These are phyloP conservation scores for Morone saxatilis DNA, from an alignment of 2,113 vertebrate genomes.

Conservation along the genomic window DNA sequence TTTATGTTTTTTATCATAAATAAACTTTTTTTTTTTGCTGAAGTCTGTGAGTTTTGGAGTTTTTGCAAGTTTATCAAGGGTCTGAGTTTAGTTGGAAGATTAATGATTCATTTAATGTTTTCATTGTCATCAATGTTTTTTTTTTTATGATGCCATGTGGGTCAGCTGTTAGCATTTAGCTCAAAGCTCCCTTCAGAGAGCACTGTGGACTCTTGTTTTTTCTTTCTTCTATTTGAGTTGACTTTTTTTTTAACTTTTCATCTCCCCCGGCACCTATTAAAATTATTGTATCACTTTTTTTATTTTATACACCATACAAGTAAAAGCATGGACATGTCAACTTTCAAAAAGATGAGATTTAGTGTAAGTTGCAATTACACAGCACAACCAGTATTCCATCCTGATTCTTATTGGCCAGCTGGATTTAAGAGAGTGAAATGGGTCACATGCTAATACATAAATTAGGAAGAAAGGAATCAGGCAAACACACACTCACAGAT, in stretches of 20 bases:
- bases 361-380: background rate
- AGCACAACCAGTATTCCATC: background rate
- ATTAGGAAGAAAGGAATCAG: background rate
- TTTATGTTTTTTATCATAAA: constrained; percentile 11
- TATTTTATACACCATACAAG: background rate
- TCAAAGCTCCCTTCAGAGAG: background rate
- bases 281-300: background rate
- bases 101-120: no score
- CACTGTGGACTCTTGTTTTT: background rate
- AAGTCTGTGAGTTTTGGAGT: background rate
- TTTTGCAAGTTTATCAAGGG: no score
- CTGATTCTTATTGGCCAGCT: background rate
- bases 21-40: constrained; percentile 14
- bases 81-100: no score
- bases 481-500: constrained; percentile 41
- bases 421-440: background rate
- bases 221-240: background rate
- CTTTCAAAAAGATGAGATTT: background rate
- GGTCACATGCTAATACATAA: background rate
- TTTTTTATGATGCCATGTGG: background rate
- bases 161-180: background rate
- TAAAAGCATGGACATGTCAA: background rate
- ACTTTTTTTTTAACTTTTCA: background rate
- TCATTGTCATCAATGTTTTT: background rate
- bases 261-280: background rate